phyloP scores from a whole-genome alignment of 2,888 invertebrate genomes.

The Callyntrura guangdongensis region DNA sequence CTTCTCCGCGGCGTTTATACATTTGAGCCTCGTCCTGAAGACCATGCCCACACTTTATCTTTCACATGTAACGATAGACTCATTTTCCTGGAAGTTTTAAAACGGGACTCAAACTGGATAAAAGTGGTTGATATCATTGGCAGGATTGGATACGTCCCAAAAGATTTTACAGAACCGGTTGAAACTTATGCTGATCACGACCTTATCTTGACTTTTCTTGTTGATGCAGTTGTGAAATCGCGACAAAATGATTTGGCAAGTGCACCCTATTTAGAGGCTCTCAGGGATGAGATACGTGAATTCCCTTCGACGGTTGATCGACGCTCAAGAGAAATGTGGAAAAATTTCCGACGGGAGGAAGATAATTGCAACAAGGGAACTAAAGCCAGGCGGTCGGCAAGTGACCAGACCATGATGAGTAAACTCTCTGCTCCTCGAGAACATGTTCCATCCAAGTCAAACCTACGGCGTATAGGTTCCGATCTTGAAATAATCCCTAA shows the following conservation, averaged over 20 bases:
- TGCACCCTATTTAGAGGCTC: conserved; percentile 32
- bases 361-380: neutral
- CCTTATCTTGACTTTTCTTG: conserved; percentile 54
- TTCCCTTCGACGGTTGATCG: conserved; percentile 23
- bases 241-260: conserved; percentile 53
- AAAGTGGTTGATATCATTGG: conserved; percentile 71
- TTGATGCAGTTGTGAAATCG: conserved; percentile 63
- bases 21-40: conserved; percentile 70
- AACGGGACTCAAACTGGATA: conserved; percentile 73
- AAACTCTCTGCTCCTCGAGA: neutral
- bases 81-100: conserved; percentile 69
- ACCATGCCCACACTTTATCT: conserved; percentile 65
- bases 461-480: conserved; percentile 6
- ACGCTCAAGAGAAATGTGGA: conserved; percentile 25
- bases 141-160: conserved; percentile 74
- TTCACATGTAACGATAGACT: conserved; percentile 73
- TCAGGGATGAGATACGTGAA: conserved; percentile 65
- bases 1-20: conserved; percentile 73
- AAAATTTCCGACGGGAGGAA: neutral
- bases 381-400: conserved; percentile 38
- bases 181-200: conserved; percentile 42
- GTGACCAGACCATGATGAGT: conserved; percentile 51
- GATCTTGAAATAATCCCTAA: neutral
- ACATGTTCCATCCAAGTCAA: neutral
- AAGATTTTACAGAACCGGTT: conserved; percentile 67